These are phyloP conservation scores for Zeuzera pyrina DNA, from an alignment of 2,888 invertebrate genomes.

Conservation along the genomic window DNA sequence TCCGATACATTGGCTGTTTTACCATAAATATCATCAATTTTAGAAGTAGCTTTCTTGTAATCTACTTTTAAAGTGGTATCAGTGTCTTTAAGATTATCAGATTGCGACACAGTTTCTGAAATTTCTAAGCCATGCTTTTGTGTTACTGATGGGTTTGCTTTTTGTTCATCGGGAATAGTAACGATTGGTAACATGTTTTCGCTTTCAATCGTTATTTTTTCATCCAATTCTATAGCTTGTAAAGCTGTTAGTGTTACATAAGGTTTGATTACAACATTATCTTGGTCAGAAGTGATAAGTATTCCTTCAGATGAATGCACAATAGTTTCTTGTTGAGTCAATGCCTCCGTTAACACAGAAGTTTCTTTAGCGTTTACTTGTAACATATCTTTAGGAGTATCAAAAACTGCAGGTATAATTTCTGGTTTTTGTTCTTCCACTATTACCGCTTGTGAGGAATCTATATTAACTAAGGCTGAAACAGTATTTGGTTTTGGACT, in stretches of 20 bases:
- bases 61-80: slow-evolving; percentile 41
- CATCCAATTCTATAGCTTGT: slow-evolving; percentile 71
- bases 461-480: slow-evolving; percentile 31
- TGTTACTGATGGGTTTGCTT: slow-evolving; percentile 46
- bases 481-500: slow-evolving; percentile 21
- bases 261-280: slow-evolving; percentile 48
- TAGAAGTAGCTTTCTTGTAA: slow-evolving; percentile 37
- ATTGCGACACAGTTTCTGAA: slow-evolving; percentile 68
- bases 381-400: slow-evolving; percentile 28
- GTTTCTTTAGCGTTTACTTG: slow-evolving; percentile 43
- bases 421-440: slow-evolving; percentile 67
- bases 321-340: slow-evolving; percentile 70
- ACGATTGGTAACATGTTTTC: slow-evolving; percentile 59
- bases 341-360: slow-evolving; percentile 69
- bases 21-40: slow-evolving; percentile 53
- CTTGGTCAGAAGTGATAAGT: slow-evolving; percentile 25
- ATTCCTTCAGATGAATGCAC: slow-evolving; percentile 58
- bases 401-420: slow-evolving; percentile 40
- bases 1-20: slow-evolving; percentile 52
- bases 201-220: slow-evolving; percentile 71
- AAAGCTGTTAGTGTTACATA: slow-evolving; percentile 57
- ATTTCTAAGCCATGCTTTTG: slow-evolving; percentile 66
- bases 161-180: slow-evolving; percentile 50
- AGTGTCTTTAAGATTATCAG: slow-evolving; percentile 62
- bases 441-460: slow-evolving; percentile 58